These are phyloP conservation scores for Rhingia rostrata DNA, from an alignment of 2,888 invertebrate genomes.

Conservation along the genomic window DNA sequence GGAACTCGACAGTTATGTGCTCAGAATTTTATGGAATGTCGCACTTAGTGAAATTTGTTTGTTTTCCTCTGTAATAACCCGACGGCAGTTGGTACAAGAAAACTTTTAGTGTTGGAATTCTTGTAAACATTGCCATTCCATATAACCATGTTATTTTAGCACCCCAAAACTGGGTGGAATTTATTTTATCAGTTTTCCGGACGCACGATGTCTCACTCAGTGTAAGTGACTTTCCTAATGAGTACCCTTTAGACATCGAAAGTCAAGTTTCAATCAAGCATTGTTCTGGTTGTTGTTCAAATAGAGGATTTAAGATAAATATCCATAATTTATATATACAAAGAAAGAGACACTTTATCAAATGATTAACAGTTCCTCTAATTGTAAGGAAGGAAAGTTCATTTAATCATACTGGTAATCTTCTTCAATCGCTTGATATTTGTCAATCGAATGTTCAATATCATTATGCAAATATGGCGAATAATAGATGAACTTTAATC, in stretches of 20 bases:
- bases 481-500: no score
- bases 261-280: conserved; percentile 53
- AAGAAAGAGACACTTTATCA: no score
- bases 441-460: no score
- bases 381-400: not conserved
- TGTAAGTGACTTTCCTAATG: conserved; percentile 63
- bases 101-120: conserved; percentile 74
- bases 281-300: conserved; percentile 13
- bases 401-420: no score
- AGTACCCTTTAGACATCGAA: conserved; percentile 56
- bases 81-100: conserved; percentile 68
- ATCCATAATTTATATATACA: conserved; percentile 19
- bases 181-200: conserved; percentile 66
- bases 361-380: not conserved
- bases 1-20: conserved; percentile 73
- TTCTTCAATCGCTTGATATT: no score
- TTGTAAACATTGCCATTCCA: conserved; percentile 74
- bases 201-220: conserved; percentile 55
- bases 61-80: conserved; percentile 70
- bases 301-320: conserved; percentile 23
- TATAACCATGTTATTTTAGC: conserved; percentile 69
- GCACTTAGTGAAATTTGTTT: conserved; percentile 74
- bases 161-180: conserved; percentile 49
- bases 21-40: conserved; percentile 74
- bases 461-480: no score